phyloP scores from a whole-genome alignment of 64 coral and sea anemone genomes.

The Dendronephthya gigantea region DNA sequence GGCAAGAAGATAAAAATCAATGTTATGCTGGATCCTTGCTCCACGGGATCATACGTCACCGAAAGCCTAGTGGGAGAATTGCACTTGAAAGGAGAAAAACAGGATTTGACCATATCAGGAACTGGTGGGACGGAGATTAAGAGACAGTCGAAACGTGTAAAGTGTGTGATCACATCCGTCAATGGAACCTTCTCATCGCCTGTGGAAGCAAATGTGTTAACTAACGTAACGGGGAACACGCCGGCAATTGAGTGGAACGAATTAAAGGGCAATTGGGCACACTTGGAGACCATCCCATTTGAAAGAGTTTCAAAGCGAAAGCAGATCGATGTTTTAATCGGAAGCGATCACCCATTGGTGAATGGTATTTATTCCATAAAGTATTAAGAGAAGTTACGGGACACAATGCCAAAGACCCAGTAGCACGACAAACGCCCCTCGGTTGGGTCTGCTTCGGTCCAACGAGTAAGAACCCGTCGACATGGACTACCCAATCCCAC shows the following conservation, averaged over 20 bases:
- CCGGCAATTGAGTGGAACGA: constrained; percentile 40
- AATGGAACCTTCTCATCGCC: constrained; percentile 22
- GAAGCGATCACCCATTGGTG: constrained; percentile 42
- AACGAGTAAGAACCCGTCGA: constrained; percentile 20
- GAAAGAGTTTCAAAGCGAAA: neutral
- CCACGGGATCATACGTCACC: constrained; percentile 19
- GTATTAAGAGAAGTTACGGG: constrained; percentile 31
- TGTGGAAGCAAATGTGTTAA: constrained; percentile 44
- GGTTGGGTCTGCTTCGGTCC: constrained; percentile 32
- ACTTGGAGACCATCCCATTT: constrained; percentile 34
- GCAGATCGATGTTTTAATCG: constrained; percentile 26
- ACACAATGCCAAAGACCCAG: neutral
- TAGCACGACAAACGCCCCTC: constrained; percentile 11
- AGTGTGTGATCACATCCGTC: constrained; percentile 26
- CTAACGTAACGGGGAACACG: constrained; percentile 41
- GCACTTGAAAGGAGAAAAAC: neutral
- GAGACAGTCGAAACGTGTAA: neutral
- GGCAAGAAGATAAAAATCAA: constrained; percentile 29
- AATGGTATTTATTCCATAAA: constrained; percentile 42
- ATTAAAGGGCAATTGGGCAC: constrained; percentile 37
- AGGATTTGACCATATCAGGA: constrained; percentile 37
- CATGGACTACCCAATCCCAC: constrained; percentile 25
- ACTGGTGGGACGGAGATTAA: constrained; percentile 33
- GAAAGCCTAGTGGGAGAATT: neutral
- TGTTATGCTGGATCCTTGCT: constrained; percentile 51